These are phyloP conservation scores for Crossoptilon crossoptilon DNA, from an alignment of 2,797 vertebrate genomes.

Conservation along the genomic window DNA sequence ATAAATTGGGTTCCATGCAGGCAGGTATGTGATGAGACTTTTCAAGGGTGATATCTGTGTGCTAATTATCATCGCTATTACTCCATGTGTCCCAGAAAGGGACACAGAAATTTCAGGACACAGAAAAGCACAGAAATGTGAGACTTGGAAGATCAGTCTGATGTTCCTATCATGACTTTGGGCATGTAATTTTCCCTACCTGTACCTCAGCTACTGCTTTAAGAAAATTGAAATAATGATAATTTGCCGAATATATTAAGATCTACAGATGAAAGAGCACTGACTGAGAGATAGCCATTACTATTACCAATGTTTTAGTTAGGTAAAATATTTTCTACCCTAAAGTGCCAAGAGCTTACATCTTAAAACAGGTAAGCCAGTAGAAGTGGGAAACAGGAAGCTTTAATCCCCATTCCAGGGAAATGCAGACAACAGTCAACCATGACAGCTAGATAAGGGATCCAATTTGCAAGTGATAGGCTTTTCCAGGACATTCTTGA, in stretches of 20 bases:
- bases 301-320: neutral
- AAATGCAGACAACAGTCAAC: neutral
- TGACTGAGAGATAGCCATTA: neutral
- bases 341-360: neutral
- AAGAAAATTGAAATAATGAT: conserved; percentile 18
- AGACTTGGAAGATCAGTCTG: neutral
- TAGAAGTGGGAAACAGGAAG: neutral
- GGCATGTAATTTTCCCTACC: neutral
- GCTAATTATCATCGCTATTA: conserved; percentile 28
- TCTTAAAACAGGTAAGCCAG: neutral
- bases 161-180: conserved; percentile 1
- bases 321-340: neutral
- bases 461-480: conserved; percentile 2
- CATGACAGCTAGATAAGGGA: neutral
- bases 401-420: neutral
- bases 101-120: neutral
- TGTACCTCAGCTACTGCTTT: conserved; percentile 48
- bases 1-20: conserved; percentile 44
- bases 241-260: conserved; percentile 9
- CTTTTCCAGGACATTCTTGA: conserved; percentile 41
- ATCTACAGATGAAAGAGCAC: conserved; percentile 11
- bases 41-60: conserved; percentile 34
- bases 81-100: neutral
- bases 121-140: conserved; percentile 1
- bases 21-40: conserved; percentile 36